Percentiles rank a stretch among this genome's conserved stretches.
phyloP scores from a whole-genome alignment of 2,113 vertebrate species.

The Rhinoptilus africanus region DNA sequence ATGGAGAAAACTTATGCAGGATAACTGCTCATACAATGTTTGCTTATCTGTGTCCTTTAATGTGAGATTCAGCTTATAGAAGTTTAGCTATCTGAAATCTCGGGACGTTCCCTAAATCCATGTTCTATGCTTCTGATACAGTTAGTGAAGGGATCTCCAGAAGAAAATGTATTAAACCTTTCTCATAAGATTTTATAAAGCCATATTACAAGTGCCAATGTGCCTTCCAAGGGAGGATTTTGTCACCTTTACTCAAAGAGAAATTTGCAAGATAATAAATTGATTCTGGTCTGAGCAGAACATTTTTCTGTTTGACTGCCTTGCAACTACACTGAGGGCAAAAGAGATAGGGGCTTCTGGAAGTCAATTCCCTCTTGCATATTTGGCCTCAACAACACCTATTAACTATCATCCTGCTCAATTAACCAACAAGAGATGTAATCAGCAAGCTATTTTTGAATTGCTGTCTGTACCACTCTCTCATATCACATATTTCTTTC shows the following conservation, averaged over 20 bases:
- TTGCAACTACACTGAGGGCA: background rate
- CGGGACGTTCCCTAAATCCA: fast-evolving
- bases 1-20: background rate
- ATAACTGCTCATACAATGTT: background rate
- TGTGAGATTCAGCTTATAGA: background rate
- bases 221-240: background rate
- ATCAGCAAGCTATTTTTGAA: background rate
- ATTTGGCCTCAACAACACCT: background rate
- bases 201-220: background rate
- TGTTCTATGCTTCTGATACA: background rate
- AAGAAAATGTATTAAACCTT: background rate
- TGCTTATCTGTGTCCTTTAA: background rate
- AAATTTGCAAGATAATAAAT: background rate
- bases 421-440: background rate
- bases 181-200: background rate
- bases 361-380: background rate
- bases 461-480: background rate
- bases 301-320: background rate
- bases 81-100: background rate
- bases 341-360: background rate
- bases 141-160: background rate
- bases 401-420: background rate
- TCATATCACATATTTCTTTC: background rate
- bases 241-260: background rate
- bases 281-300: background rate